Base-by-base conservation (phyloP, 92 coral and sea anemone species). In the Anthopleura xanthogrammica region DNA sequence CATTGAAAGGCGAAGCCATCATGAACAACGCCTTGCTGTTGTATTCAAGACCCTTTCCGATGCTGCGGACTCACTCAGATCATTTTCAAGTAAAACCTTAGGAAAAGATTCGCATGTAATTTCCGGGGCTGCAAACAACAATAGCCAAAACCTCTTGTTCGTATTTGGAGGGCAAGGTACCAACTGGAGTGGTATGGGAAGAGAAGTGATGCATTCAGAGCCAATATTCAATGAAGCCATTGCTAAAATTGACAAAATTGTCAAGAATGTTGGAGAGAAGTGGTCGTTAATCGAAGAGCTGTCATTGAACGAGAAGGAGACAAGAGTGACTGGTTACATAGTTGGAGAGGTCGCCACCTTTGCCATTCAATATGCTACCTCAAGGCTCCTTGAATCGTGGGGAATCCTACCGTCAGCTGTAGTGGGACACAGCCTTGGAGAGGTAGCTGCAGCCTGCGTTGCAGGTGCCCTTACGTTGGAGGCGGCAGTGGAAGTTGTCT, bases 371-470 rank as follows among this genome's bases (percentile, higher is more conserved):
- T 93, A 89, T 60, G 94, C 95, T 9, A 89, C 93, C 13, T 94
- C 90, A 12, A 80, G 87, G 65, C 84, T 95, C 10, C 92, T 95
- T 20, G 88, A 79, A 75, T 93, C 97, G n/a, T 93, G 95, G 97
- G 97, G 92, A 52, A 82, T 95, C 60, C 54, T 83, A 22, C 98
- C 98, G 3, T 77, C 92, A 2, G 98, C 95, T 22, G 97, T 95
- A 14, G 77, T 95, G 43, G 98, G 98, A 0, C 98, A 95, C 78
- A 95, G 98, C 82, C 88, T 95, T n/a, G 98, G 98, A 46, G 98
- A 95, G 80, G 80, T 88, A 24, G 95, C 98, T 52, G 97, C 97
- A 22, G 94, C 97, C 50, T 91, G 94, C 48, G 84, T 84, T 9
- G 92, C 93, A 5, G 90, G 92, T 12, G 92, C 92, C 60, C 74